Evolutionary conservation across 2,113 vertebrate genomes (phyloP).

Genomic region (Egretta garzetta): DNA sequence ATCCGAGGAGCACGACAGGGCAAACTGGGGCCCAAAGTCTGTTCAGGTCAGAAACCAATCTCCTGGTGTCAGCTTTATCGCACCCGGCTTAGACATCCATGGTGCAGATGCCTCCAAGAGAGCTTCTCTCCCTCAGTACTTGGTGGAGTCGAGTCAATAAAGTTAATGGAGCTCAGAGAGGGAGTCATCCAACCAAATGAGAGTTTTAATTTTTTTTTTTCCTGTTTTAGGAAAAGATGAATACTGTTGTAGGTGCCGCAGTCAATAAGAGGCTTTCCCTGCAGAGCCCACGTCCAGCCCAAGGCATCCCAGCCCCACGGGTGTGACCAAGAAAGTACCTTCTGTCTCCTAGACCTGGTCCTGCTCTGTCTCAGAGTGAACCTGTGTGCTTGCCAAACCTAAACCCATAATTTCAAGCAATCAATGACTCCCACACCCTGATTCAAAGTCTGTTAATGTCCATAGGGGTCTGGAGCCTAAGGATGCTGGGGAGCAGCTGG

Average conservation of each 20-base stretch:
- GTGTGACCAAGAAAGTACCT: not conserved
- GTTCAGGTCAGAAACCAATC: not conserved
- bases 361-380: not conserved
- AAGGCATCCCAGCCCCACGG: not conserved
- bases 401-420: not conserved
- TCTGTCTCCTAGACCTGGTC: not conserved
- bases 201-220: not conserved
- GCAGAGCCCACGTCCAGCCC: not conserved
- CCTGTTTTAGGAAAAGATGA: not conserved
- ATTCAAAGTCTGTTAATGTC: not conserved
- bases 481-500: too few species aligned
- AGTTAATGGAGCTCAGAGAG: conserved; percentile 26
- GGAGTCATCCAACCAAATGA: not conserved
- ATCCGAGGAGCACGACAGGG: fast-evolving
- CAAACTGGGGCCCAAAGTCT: not conserved
- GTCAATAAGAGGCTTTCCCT: not conserved
- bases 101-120: not conserved
- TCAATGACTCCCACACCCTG: fast-evolving
- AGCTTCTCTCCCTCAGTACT: not conserved
- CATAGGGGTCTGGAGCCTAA: not conserved
- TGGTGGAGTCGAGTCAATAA: not conserved
- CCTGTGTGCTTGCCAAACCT: not conserved
- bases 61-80: not conserved
- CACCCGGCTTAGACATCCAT: fast-evolving
- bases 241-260: not conserved